Conservation (phyloP, 2,888 invertebrate genomes). For the Drosophila meridionalis region DNA sequence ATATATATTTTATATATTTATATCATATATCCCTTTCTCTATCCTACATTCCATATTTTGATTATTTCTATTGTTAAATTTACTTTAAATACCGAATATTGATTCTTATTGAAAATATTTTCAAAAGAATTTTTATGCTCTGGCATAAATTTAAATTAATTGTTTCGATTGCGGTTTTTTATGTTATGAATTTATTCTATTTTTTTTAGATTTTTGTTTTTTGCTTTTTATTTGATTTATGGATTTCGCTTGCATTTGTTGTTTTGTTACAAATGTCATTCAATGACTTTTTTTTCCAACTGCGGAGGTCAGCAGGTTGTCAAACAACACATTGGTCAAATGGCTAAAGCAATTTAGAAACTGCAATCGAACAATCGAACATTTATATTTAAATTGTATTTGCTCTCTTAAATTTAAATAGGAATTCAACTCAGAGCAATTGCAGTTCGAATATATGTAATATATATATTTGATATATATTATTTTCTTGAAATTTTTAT, state of each 20-base stretch:
- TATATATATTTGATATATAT: not conserved
- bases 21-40: not conserved
- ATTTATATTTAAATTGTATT: not conserved
- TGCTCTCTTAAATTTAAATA: not conserved
- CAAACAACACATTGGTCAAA: not conserved
- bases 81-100: not conserved
- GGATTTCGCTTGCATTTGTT: conserved; percentile 47
- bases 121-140: conserved; percentile 17
- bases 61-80: not conserved
- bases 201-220: conserved; percentile 49
- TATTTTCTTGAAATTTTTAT: not conserved
- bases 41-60: fast-evolving
- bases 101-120: conserved; percentile 43
- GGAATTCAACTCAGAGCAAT: not conserved
- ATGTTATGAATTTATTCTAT: conserved; percentile 62
- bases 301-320: conserved; percentile 18
- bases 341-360: conserved; percentile 20
- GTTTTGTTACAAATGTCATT: conserved; percentile 56
- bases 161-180: conserved; percentile 64
- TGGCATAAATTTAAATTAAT: conserved; percentile 51
- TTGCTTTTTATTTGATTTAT: conserved; percentile 73
- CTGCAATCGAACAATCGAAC: conserved; percentile 15
- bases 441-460: not conserved
- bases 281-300: conserved; percentile 15
- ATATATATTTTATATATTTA: too few relatives aligned